Base-by-base conservation (phyloP, 2,113 vertebrate species). In the Lepus americanus region DNA sequence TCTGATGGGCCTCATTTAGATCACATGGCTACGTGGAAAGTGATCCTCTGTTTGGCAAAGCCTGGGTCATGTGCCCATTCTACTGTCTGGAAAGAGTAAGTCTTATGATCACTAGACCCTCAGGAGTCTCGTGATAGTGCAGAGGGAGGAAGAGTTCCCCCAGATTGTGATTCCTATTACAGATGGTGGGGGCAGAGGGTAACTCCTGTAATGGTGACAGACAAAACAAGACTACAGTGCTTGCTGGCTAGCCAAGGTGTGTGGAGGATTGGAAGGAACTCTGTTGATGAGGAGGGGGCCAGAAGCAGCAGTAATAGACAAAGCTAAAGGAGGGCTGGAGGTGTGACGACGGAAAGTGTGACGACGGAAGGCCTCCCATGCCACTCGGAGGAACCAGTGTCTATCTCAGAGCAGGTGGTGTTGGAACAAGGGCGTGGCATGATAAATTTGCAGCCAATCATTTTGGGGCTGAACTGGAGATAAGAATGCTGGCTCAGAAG, bases 401-500 rank as follows among this genome's bases (percentile, higher is more conserved):
- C 74, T n/a, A 4, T 39, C n/a, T 64, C 55, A 49, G 72, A 81
- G 70, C 29, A 63, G 9, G 3, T 27, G 36, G 1, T 4, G 25
- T 55, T 33, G 78, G 25, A 44, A 33, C 36, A 73, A 31, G 29
- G 44, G 20, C 5, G 7, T 5, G 23, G 19, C 25, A 27, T 1
- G 22, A 76, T 44, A 39, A 22, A 6, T 82, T n/a, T 69, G 78
- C 23, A 70, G 16, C 63, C 36, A 63, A 5, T 51, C 39, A 36
- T 76, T 2, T 36, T 53, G 51, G 89, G 31, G 33, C 29, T 80
- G 33, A 84, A 51, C 72, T 88, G 49, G 83, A 95, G 66, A 55
- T 13, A 78, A 92, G 64, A 69, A 80, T 59, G 33, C 64, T 83
- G 33, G 31, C 61, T 92, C 72, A 76, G 44, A 92, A 79, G 66